Conservation (phyloP, 2,797 vertebrate species). For the Carduelis carduelis region DNA sequence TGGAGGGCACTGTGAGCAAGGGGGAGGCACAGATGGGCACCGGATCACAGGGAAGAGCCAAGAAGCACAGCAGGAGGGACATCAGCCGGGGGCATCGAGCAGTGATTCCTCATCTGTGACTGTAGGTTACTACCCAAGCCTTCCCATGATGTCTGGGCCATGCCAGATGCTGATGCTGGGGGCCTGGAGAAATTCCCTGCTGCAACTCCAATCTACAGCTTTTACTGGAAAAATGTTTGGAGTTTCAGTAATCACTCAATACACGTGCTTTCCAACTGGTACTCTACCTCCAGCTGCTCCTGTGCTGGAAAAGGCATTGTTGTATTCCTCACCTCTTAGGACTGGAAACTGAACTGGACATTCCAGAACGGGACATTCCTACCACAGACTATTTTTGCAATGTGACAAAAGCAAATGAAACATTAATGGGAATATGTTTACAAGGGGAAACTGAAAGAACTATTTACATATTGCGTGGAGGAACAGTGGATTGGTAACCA, state of each 20-base stretch:
- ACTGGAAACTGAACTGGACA: neutral
- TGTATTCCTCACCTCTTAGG: neutral
- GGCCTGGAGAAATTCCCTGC: neutral
- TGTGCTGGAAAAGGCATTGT: neutral
- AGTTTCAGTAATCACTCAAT: neutral
- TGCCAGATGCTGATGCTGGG: neutral
- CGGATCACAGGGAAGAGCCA: neutral
- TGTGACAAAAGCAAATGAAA: neutral
- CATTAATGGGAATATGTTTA: neutral
- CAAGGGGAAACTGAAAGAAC: neutral
- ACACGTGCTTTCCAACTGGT: neutral
- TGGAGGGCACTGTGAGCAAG: neutral
- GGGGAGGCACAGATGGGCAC: accelerated
- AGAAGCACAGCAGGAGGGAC: neutral
- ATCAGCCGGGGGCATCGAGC: neutral
- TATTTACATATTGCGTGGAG: accelerated
- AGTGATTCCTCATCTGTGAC: neutral
- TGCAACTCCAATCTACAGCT: neutral
- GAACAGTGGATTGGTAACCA: neutral
- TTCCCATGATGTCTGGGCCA: neutral
- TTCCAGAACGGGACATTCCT: neutral
- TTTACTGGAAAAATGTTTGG: neutral
- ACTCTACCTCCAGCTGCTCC: neutral
- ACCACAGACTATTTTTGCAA: neutral
- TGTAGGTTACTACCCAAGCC: neutral